Evolutionary conservation across 2,113 vertebrate genomes (phyloP), one percentile per base, ranked within the genome.

Genomic region (Ifrita kowaldi): DNA sequence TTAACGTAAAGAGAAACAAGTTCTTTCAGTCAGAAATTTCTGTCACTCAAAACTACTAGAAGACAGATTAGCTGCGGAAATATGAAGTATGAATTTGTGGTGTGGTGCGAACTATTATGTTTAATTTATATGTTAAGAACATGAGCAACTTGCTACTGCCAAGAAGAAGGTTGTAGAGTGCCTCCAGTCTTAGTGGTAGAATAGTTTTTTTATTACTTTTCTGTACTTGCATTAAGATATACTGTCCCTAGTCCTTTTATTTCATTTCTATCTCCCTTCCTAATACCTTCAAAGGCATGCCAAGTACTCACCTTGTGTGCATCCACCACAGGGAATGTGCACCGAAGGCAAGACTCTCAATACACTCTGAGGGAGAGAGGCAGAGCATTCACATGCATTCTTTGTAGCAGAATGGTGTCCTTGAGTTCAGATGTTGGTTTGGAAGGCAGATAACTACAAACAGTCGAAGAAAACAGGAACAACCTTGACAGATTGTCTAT

Each of bases 361-460:
- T 27, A n/a, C 17, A 5, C 49, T 37, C 50, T 37, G 37, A 37
- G 57, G 39, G 49, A 49, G 21, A 39, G 41, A 53, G 33, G 46
- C 1, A 3, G 37, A 35, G 11, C 8, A 27, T 13, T 17, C 21
- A 41, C 9, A 2, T 6, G 19, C 17, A 19, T 0, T 42, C 44
- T 20, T 15, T 17, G 32, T 17, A 74, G 77, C 49, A 26, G 39
- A 42, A 59, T 0, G 3, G 23, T 47, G 53, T 32, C 50, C 12
- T 0, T 9, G 47, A 19, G 2, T 52, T 46, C 35, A 22, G 23
- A 13, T 37, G 53, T 47, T n/a, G 46, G 57, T 64, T 56, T 80
- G 50, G 16, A 46, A 60, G 37, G 42, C 50, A 87, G 37, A 1
- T 28, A 65, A 53, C 55, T 32, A 4, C 1, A n/a, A 64, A 53